These are phyloP conservation scores for Dromiciops gliroides DNA, from an alignment of 2,113 vertebrate genomes.

Conservation along the genomic window DNA sequence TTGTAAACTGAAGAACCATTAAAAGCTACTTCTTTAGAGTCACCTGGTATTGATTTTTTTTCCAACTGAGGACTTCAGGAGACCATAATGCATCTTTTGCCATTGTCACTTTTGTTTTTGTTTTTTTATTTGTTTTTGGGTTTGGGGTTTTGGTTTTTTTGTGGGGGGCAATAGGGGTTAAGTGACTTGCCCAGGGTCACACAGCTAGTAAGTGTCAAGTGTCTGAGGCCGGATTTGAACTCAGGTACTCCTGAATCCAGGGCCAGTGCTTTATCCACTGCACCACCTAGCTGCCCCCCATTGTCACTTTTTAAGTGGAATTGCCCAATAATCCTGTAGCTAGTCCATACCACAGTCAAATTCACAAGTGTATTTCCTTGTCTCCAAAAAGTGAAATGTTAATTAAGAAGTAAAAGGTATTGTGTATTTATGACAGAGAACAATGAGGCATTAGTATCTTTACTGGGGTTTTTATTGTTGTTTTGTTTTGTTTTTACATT, in stretches of 20 bases:
- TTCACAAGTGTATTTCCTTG: neutral
- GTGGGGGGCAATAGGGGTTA: too few relatives aligned
- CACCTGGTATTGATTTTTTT: neutral
- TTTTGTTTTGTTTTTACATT: too few relatives aligned
- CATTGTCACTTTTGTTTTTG: neutral
- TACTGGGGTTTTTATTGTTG: too few relatives aligned
- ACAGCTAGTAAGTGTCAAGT: too few relatives aligned
- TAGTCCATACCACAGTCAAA: neutral
- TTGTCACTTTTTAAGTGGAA: neutral
- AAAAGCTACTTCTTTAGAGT: neutral
- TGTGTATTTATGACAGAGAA: neutral
- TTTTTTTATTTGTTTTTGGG: too few relatives aligned
- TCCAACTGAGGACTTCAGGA: neutral
- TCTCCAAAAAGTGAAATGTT: neutral
- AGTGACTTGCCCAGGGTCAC: too few relatives aligned
- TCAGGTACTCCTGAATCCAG: too few relatives aligned
- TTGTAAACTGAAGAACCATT: neutral
- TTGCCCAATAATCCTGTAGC: neutral
- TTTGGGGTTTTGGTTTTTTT: too few relatives aligned
- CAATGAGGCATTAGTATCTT: neutral
- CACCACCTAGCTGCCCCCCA: too few relatives aligned
- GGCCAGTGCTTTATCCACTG: too few relatives aligned
- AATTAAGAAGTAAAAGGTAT: neutral
- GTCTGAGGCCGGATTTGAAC: too few relatives aligned
- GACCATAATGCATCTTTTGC: neutral